These are phyloP conservation scores for Ernsta delagoae DNA, from an alignment of 2,888 invertebrate genomes.

Conservation along the genomic window DNA sequence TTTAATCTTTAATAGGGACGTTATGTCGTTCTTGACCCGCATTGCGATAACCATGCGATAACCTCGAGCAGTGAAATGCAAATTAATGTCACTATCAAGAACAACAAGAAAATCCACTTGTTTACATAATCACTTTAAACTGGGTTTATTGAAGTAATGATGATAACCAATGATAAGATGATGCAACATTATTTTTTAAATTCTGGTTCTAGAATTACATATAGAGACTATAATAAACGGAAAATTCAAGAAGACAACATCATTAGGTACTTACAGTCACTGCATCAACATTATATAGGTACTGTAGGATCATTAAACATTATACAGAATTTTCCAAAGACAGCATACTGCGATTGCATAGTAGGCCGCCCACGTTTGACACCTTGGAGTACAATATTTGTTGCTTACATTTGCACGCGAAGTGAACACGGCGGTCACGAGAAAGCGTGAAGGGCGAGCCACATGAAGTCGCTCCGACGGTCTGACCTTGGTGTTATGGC, in stretches of 20 bases:
- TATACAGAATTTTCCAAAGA: neutral
- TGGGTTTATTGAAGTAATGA: neutral
- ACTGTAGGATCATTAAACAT: too few species aligned
- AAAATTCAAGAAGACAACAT: too few species aligned
- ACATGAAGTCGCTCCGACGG: constrained; percentile 41
- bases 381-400: constrained; percentile 1
- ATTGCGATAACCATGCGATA: neutral
- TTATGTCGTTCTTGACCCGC: neutral
- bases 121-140: neutral
- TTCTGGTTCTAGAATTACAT: too few species aligned
- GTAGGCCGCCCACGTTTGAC: neutral
- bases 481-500: constrained; percentile 40
- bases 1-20: neutral
- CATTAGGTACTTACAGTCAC: too few species aligned
- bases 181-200: neutral
- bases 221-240: too few species aligned
- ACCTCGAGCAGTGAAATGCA: constrained; percentile 4
- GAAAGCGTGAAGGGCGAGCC: constrained; percentile 73
- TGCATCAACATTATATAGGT: too few species aligned
- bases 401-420: constrained; percentile 11
- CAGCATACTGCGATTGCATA: neutral
- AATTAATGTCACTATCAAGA: constrained; percentile 1
- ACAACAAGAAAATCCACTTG: neutral
- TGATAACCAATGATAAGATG: too few species aligned
- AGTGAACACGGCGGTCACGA: constrained; percentile 43